Conservation (phyloP, 1,140 invertebrate genomes). For the Drosophila pseudoobscura region DNA sequence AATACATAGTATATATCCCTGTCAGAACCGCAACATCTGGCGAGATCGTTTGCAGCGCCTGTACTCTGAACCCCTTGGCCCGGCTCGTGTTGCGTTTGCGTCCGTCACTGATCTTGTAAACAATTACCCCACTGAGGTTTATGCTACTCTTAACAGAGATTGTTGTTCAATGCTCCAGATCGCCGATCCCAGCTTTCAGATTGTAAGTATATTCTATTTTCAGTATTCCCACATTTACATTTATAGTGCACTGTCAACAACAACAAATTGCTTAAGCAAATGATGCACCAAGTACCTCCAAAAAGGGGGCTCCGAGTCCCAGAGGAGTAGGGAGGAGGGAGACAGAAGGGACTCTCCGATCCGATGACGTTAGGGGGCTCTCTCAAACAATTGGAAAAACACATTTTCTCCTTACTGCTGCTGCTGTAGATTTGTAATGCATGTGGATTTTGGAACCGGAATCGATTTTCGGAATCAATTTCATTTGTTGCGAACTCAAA, state of each 20-base stretch:
- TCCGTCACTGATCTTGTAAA: conserved; percentile 14
- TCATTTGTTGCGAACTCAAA: conserved; percentile 13
- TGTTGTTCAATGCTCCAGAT: conserved; percentile 24
- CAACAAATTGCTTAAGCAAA: background rate
- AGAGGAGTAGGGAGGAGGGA: background rate
- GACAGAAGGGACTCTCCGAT: background rate
- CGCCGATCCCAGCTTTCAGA: background rate
- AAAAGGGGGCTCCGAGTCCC: background rate
- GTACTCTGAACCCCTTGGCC: background rate
- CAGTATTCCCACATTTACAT: background rate
- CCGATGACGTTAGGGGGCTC: conserved; percentile 2
- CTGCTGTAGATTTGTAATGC: conserved; percentile 16
- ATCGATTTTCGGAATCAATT: conserved; percentile 32
- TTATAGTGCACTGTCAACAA: background rate
- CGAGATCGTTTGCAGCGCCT: no score
- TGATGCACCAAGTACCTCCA: conserved; percentile 6
- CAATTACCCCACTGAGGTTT: conserved; percentile 15
- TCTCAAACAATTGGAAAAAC: conserved; percentile 13
- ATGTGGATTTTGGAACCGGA: conserved; percentile 50
- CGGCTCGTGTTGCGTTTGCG: no score
- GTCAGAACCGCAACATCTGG: no score
- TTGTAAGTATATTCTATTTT: background rate
- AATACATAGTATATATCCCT: no score
- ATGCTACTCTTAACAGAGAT: conserved; percentile 1
- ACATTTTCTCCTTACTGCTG: background rate